phyloP scores from a whole-genome alignment of 2,888 invertebrate genomes.

The Tenthredo mesomela region DNA sequence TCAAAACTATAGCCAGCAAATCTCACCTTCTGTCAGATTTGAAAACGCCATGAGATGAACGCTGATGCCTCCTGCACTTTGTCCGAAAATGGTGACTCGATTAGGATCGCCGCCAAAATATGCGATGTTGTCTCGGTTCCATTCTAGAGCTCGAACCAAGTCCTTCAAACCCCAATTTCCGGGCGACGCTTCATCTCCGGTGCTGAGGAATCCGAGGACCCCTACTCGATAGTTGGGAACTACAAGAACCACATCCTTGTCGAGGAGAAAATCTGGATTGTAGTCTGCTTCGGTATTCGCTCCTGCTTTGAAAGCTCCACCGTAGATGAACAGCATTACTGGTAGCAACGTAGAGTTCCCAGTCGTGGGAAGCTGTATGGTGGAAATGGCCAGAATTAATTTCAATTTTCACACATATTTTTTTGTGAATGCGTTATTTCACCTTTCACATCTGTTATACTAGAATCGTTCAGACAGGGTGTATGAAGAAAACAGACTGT shows the following conservation, averaged over 20 bases:
- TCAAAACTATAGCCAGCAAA: not conserved
- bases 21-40: not conserved
- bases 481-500: too few relatives aligned
- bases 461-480: too few relatives aligned
- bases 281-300: conserved; percentile 61
- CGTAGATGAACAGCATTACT: conserved; percentile 32
- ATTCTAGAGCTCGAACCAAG: not conserved
- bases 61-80: not conserved
- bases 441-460: too few relatives aligned
- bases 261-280: conserved; percentile 69
- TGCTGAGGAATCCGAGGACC: conserved; percentile 63
- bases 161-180: conserved; percentile 37
- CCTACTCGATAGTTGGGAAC: conserved; percentile 70
- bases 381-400: not conserved
- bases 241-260: conserved; percentile 70
- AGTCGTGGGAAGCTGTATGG: not conserved
- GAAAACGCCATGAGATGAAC: conserved; percentile 19
- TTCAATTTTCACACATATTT: too few relatives aligned
- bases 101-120: conserved; percentile 21
- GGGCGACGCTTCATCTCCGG: conserved; percentile 23
- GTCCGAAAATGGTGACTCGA: conserved; percentile 5
- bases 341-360: not conserved
- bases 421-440: too few relatives aligned
- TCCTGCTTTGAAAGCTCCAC: conserved; percentile 57
- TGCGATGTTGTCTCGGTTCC: not conserved